These are phyloP conservation scores for Pyralis farinalis DNA, from an alignment of 2,888 invertebrate species.

Conservation along the genomic window DNA sequence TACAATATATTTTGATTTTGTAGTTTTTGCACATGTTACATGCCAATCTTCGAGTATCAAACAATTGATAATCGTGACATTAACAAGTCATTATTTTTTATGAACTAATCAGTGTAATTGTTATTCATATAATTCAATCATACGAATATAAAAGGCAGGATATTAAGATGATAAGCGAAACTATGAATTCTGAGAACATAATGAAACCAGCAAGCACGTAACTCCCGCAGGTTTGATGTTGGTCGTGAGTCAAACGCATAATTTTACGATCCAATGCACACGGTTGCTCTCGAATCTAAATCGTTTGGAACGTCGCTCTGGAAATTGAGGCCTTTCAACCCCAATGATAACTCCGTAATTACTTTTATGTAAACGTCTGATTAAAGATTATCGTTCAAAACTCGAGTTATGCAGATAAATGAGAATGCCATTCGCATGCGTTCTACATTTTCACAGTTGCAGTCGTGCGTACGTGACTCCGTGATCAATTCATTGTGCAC, in stretches of 20 bases:
- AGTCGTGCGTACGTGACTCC: constrained; percentile 26
- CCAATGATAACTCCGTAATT: constrained; percentile 13
- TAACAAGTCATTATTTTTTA: background rate
- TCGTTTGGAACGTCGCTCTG: background rate
- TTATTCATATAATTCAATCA: background rate
- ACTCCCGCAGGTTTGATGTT: constrained; percentile 21
- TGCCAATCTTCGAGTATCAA: constrained; percentile 12
- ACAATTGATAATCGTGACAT: constrained; percentile 3
- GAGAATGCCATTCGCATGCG: constrained; percentile 24
- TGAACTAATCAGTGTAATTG: background rate
- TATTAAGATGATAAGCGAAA: constrained; percentile 29
- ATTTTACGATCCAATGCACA: constrained; percentile 51
- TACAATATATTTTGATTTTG: constrained; percentile 26
- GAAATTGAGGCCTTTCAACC: constrained; percentile 6
- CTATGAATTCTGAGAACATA: constrained; percentile 38
- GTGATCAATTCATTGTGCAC: constrained; percentile 18
- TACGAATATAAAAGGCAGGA: constrained; percentile 27
- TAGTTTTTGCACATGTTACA: constrained; percentile 21
- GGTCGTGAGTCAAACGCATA: constrained; percentile 42
- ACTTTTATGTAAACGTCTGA: constrained; percentile 15
- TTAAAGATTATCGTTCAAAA: constrained; percentile 14
- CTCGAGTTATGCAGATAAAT: constrained; percentile 17
- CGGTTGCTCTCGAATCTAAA: constrained; percentile 24
- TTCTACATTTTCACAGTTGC: constrained; percentile 20
- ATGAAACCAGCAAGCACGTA: constrained; percentile 34